These are phyloP conservation scores for Psophia crepitans DNA, from an alignment of 2,113 vertebrate genomes.

Conservation along the genomic window DNA sequence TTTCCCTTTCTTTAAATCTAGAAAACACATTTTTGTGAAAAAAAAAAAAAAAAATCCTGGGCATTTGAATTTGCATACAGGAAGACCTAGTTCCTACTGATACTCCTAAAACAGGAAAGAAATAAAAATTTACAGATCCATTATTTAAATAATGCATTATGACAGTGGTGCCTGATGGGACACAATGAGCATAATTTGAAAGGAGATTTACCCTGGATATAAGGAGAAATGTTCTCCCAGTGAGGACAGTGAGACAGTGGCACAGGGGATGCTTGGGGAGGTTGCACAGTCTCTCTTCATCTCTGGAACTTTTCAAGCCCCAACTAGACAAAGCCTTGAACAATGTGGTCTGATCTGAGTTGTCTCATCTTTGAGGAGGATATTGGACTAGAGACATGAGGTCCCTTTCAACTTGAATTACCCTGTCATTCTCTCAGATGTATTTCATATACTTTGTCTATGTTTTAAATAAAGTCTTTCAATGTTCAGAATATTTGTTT, in stretches of 20 bases:
- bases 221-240: not conserved
- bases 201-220: not conserved
- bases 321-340: not conserved
- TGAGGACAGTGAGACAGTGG: not conserved
- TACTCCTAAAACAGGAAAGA: not conserved
- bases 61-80: not conserved
- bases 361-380: not conserved
- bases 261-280: not conserved
- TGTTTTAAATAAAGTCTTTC: not conserved
- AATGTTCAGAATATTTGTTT: not conserved
- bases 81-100: not conserved
- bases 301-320: not conserved
- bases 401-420: not conserved
- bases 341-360: not conserved
- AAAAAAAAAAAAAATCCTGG: not conserved
- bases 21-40: not conserved
- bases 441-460: rapidly evolving
- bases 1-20: not conserved
- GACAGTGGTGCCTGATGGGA: not conserved
- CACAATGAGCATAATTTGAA: not conserved
- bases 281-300: not conserved
- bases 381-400: not conserved
- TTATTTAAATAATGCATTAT: not conserved
- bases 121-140: rapidly evolving
- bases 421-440: not conserved